Conservation (phyloP, 2,113 vertebrate genomes). For the Amphilophus citrinellus region DNA sequence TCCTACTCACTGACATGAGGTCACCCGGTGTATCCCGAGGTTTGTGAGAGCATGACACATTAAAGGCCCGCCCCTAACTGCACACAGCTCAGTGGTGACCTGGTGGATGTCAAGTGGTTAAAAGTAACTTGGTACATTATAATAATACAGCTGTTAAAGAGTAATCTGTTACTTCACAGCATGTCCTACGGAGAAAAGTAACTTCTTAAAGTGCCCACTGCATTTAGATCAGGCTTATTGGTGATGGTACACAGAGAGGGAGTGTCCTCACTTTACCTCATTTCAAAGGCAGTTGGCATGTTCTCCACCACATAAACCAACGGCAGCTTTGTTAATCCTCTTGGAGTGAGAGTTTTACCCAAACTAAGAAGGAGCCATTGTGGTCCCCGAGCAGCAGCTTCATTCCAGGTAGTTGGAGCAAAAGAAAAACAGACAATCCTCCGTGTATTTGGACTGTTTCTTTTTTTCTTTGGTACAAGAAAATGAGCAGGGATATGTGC, state of each 20-base stretch:
- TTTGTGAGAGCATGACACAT: background rate
- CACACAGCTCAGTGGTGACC: background rate
- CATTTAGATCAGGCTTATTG: background rate
- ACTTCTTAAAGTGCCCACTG: background rate
- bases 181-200: background rate
- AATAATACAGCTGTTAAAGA: background rate
- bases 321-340: background rate
- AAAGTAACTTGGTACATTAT: background rate
- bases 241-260: background rate
- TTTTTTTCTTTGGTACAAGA: no score
- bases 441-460: background rate
- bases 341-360: background rate
- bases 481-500: background rate
- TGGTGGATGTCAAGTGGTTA: background rate
- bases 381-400: background rate
- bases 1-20: background rate
- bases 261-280: background rate
- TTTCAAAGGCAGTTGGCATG: background rate
- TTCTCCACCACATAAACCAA: background rate
- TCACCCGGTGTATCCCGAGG: background rate
- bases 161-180: background rate
- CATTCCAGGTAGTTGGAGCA: background rate
- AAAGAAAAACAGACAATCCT: background rate
- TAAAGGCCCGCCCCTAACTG: background rate
- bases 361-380: background rate